Conservation (phyloP, 2,888 invertebrate species). For the Dastarcus helophoroides region DNA sequence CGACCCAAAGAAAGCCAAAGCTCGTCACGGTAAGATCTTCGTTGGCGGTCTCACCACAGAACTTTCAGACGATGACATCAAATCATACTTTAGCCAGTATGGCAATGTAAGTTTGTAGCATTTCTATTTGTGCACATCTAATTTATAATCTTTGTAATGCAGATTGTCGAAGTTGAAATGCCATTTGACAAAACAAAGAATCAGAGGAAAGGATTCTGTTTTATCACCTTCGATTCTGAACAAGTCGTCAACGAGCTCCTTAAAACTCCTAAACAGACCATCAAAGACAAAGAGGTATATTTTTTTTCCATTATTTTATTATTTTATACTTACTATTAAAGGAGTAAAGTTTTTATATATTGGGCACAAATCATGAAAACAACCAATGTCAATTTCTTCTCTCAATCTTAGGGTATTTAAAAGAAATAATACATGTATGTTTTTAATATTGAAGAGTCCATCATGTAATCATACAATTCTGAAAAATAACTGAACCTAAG, state of each 20-base stretch:
- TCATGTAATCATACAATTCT: too few relatives aligned
- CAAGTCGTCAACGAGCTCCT: slow-evolving; percentile 85
- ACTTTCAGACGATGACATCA: slow-evolving; percentile 88
- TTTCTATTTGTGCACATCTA: background rate
- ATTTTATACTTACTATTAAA: too few relatives aligned
- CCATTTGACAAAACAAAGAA: slow-evolving; percentile 96
- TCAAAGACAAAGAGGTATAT: slow-evolving; percentile 81
- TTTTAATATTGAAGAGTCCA: too few relatives aligned
- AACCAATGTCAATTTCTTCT: too few relatives aligned
- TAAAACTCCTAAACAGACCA: slow-evolving; percentile 86
- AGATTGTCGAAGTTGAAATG: slow-evolving; percentile 94
- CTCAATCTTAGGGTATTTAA: too few relatives aligned
- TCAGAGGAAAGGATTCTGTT: slow-evolving; percentile 93
- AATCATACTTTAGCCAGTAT: slow-evolving; percentile 82
- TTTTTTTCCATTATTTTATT: too few relatives aligned
- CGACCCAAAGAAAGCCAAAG: slow-evolving; percentile 92
- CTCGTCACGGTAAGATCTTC: slow-evolving; percentile 91
- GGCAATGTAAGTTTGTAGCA: slow-evolving; percentile 64
- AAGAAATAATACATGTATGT: too few relatives aligned
- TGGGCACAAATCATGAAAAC: too few relatives aligned
- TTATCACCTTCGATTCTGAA: slow-evolving; percentile 94
- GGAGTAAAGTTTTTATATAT: too few relatives aligned
- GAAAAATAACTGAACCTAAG: too few relatives aligned
- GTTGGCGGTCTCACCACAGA: slow-evolving; percentile 91
- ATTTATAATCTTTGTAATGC: slow-evolving; percentile 13